Base-by-base conservation (phyloP, 2,888 invertebrate genomes). In the Phragmatobia fuliginosa region DNA sequence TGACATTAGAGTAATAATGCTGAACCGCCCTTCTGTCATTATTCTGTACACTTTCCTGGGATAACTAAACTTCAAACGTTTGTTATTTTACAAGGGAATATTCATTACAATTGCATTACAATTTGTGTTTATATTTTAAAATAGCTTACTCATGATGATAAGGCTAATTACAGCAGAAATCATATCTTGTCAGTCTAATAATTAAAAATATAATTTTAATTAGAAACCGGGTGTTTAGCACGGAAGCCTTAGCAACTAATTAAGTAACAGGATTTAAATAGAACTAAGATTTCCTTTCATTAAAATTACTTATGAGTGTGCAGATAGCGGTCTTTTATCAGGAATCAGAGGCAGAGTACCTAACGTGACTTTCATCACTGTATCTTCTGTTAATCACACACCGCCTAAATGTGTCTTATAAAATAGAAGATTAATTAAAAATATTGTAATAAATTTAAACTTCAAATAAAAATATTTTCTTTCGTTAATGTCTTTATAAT, bases 1-100 rank as follows among this genome's bases (percentile, higher is more conserved):
- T 88, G 90, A 87, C 90, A 94, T 94, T 94, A 94, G 90, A 85
- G 91, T 94, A 94, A 94, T 94, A 93, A 94, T 91, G 85, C 83
- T 76, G 91, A 89, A 88, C 90, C 92, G 92, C 92, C 92, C 91
- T 91, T 88, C 92, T 94, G 92, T 94, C 92, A 93, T 94, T 93
- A 94, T 88, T 91, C 84, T 88, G 87, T 91, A 90, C 91, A 92
- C 91, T 92, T 92, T 92, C 91, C 89, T 90, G 87, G 84, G 86
- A 87, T 90, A 88, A 86, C 89, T 90, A 88, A 90, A 88, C 85
- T 87, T 85, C 83, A 84, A 86, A 87, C 80, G 84, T 83, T 88
- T 88, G 89, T 90, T 89, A 86, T 90, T 88, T 88, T 86, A 83
- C 79, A 85, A 87, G 81, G 85, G 80, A 80, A 85, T 82, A 82